Conservation (phyloP, 1,140 invertebrate species). For the Papilio aristodemus region DNA sequence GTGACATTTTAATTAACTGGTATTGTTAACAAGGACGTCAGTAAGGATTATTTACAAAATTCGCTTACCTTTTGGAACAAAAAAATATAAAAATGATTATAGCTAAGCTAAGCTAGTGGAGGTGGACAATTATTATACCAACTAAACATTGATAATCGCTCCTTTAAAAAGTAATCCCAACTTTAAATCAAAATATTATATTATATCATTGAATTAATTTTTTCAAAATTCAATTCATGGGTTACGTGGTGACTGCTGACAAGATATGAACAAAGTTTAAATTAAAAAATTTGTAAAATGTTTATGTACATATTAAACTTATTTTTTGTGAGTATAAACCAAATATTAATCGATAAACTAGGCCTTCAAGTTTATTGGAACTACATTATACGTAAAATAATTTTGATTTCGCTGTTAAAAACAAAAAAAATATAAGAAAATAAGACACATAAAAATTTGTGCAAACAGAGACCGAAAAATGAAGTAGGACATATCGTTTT, state of each 20-base stretch:
- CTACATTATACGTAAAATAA: too few relatives aligned
- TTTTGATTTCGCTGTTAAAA: background rate
- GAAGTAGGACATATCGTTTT: conserved; percentile 13
- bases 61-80: background rate
- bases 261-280: too few relatives aligned
- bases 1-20: conserved; percentile 22
- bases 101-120: background rate
- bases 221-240: too few relatives aligned
- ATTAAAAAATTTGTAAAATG: too few relatives aligned
- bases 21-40: conserved; percentile 10
- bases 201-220: too few relatives aligned
- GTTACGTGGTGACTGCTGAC: too few relatives aligned
- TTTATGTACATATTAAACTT: too few relatives aligned
- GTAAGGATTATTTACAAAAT: background rate
- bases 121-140: background rate
- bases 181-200: too few relatives aligned
- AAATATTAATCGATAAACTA: too few relatives aligned
- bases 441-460: background rate
- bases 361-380: too few relatives aligned
- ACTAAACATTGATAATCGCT: background rate
- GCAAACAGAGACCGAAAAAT: background rate
- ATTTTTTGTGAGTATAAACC: too few relatives aligned
- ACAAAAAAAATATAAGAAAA: background rate
- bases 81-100: background rate
- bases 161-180: too few relatives aligned